Evolutionary conservation across 2,888 invertebrate genomes (phyloP), one percentile per base, ranked within the genome.

Genomic region (Amorpha juglandis): DNA sequence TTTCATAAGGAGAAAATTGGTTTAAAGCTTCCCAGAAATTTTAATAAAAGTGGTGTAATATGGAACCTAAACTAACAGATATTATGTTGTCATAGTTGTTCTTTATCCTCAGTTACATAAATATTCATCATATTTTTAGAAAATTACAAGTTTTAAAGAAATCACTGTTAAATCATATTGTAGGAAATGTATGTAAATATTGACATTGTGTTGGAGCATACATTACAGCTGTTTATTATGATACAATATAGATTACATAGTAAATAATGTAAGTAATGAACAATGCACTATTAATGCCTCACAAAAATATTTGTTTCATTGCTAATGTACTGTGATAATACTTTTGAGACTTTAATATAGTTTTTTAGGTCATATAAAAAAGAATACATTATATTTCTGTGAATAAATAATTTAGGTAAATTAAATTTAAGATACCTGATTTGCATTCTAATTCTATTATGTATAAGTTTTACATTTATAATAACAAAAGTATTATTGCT

Each of bases 221-320:
- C 72, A 78, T 78, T 85, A 80, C 82, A 84, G 80, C 80, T 84
- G 81, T 88, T 87, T 87, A 84, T 86, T 84, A 81, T 85, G 84
- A 83, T 79, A 86, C 80, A 86, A 86, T 87, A 85, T 83, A 79
- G 86, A 33, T 81, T 83, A 78, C 84, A 84, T 90, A 88, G 87
- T 91, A 90, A 90, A 90, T 90, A 91, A 80, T 79, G 83, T 86
- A 82, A 84, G 80, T 88, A 85, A 88, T 80, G 64, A 64, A 67
- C 63, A 64, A 66, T 68, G 63, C 55, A 64, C 65, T 71, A 66
- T 68, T 67, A 69, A 67, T 65, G 64, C 58, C 42, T 42, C 19
- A 65, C 55, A 55, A 62, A 64, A 65, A 52, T 62, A 42, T n/a
- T 63, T 76, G 70, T 74, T 68, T 72, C 71, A 70, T 69, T 73